phyloP scores from a whole-genome alignment of 2,888 invertebrate genomes.

The Drosophila hawaiiensis region DNA sequence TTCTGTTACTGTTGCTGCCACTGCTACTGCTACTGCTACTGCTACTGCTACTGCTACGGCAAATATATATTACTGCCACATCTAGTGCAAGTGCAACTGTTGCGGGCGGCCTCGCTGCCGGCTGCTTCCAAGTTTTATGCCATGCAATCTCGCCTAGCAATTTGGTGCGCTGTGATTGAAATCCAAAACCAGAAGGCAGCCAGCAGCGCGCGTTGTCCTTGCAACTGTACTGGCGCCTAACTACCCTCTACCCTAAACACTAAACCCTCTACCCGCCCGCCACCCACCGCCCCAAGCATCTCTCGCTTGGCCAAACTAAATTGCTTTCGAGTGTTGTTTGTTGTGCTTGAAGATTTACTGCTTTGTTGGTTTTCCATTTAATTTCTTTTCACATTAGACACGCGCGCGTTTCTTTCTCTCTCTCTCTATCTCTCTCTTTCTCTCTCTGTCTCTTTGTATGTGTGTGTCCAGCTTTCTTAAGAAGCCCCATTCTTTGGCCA shows the following conservation, averaged over 20 bases:
- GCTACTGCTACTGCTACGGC: neutral
- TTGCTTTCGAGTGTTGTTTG: constrained; percentile 79
- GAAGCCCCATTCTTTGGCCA: neutral
- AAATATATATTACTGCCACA: neutral
- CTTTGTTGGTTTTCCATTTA: constrained; percentile 71
- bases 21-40: neutral
- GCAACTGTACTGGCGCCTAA: constrained; percentile 14
- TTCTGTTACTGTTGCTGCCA: neutral
- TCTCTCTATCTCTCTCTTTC: neutral
- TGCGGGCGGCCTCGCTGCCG: constrained; percentile 9
- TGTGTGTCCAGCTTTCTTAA: constrained; percentile 11
- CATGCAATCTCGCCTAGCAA: constrained; percentile 46
- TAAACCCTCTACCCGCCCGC: too few relatives aligned
- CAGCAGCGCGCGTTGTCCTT: constrained; percentile 37
- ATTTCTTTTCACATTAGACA: constrained; percentile 75
- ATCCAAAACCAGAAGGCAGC: constrained; percentile 36
- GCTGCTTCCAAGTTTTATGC: constrained; percentile 29
- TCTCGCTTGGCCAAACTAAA: constrained; percentile 56
- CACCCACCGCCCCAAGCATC: constrained; percentile 3
- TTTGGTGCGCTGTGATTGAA: constrained; percentile 59
- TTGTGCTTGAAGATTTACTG: constrained; percentile 73
- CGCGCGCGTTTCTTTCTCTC: constrained; percentile 20
- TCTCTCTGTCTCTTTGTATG: constrained; percentile 1
- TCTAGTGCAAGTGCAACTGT: constrained; percentile 4
- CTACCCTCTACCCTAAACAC: neutral